Evolutionary conservation across 1,140 invertebrate genomes (phyloP).

Genomic region (Heliconius congener): DNA sequence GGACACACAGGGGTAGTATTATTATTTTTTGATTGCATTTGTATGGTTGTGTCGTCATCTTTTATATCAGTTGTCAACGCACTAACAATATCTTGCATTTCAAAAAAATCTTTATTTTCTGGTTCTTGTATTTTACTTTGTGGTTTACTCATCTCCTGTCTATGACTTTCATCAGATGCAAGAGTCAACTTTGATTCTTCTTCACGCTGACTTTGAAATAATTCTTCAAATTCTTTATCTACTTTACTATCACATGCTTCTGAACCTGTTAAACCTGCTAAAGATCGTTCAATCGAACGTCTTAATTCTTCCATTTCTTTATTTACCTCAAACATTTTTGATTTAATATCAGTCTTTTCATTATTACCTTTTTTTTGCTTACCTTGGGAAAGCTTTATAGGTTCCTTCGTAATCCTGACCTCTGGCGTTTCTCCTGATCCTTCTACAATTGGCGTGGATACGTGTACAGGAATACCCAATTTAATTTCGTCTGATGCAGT

Average conservation of each 20-base stretch:
- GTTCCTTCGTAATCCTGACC: slow-evolving; percentile 27
- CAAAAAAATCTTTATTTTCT: background rate
- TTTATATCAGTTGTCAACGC: background rate
- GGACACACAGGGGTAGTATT: slow-evolving; percentile 51
- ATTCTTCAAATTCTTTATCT: slow-evolving; percentile 50
- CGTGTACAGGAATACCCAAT: slow-evolving; percentile 45
- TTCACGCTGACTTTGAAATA: slow-evolving; percentile 33
- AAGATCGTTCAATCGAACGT: slow-evolving; percentile 69
- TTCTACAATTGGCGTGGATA: slow-evolving; percentile 52
- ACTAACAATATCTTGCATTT: background rate
- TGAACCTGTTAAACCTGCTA: slow-evolving; percentile 64
- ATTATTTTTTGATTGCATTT: background rate
- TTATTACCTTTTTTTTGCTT: slow-evolving; percentile 32
- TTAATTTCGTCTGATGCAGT: slow-evolving; percentile 44
- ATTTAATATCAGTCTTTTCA: slow-evolving; percentile 68
- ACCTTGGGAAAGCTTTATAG: slow-evolving; percentile 43
- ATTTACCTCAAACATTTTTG: slow-evolving; percentile 72
- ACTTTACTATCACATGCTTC: slow-evolving; percentile 58
- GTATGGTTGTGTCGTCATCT: background rate
- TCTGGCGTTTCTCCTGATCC: slow-evolving; percentile 59
- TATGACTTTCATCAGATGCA: background rate
- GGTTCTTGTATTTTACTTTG: background rate
- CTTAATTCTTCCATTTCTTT: slow-evolving; percentile 72
- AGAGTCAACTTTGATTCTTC: background rate
- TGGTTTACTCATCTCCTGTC: background rate